Evolutionary conservation across 2,797 vertebrate species (phyloP).

Genomic region (Microctenopoma steveboyesi): DNA sequence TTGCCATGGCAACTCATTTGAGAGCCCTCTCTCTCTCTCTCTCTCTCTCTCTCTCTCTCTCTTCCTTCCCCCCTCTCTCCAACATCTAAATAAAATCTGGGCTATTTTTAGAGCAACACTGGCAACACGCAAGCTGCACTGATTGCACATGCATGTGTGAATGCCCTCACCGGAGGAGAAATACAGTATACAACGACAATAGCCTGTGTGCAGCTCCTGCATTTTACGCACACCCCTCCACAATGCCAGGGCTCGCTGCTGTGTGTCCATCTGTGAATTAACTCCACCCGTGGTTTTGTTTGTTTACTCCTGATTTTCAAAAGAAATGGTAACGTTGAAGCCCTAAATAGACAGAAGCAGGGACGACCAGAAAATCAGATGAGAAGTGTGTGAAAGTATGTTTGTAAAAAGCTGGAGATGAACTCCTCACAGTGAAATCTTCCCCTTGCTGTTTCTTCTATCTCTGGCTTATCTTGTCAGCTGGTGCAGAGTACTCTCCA

Average conservation of each 20-base stretch:
- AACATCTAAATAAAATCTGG: slow-evolving; percentile 83
- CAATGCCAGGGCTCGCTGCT: slow-evolving; percentile 28
- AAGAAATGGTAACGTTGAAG: not conserved
- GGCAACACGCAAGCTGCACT: slow-evolving; percentile 53
- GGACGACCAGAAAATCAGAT: not conserved
- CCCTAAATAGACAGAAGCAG: not conserved
- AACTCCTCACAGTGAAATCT: slow-evolving; percentile 29
- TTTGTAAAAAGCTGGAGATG: not conserved
- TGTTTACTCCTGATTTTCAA: slow-evolving; percentile 22
- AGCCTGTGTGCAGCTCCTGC: too few relatives aligned
- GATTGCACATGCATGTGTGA: slow-evolving; percentile 46
- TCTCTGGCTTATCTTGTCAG: slow-evolving; percentile 63
- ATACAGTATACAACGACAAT: not conserved
- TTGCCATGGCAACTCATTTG: slow-evolving; percentile 84
- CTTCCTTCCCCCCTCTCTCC: slow-evolving; percentile 26
- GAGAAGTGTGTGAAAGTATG: not conserved
- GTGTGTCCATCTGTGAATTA: slow-evolving; percentile 63
- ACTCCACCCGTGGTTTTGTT: slow-evolving; percentile 45
- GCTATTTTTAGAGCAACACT: slow-evolving; percentile 80
- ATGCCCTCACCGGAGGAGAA: slow-evolving; percentile 30
- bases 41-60: slow-evolving; percentile 27
- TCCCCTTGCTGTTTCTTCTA: slow-evolving; percentile 32
- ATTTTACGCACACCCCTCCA: not conserved
- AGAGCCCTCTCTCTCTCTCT: slow-evolving; percentile 37
- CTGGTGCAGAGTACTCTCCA: slow-evolving; percentile 42